phyloP scores from a whole-genome alignment of 1,140 invertebrate species.

The Muscidifurax raptorellus region DNA sequence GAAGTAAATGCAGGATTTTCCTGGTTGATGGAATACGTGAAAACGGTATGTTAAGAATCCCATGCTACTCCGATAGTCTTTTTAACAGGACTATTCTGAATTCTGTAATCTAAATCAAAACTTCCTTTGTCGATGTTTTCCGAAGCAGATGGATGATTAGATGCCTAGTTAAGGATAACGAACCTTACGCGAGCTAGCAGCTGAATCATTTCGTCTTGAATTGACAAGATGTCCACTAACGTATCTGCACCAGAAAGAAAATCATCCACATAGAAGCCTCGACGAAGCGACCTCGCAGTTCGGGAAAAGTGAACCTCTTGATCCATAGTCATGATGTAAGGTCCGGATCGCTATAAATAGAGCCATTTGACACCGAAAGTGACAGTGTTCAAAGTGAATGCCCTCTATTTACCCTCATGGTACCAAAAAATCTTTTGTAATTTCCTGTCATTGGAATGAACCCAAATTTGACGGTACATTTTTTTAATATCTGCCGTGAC shows the following conservation, averaged over 20 bases:
- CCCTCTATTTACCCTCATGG: background rate
- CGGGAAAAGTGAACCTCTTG: background rate
- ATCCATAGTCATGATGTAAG: background rate
- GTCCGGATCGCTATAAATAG: background rate
- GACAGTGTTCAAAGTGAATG: background rate
- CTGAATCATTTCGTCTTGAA: constrained; percentile 12
- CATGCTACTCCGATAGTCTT: background rate
- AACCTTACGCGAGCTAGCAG: background rate
- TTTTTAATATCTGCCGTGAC: background rate
- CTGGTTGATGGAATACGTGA: background rate
- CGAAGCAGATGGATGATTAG: constrained; percentile 7
- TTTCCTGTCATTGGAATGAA: background rate
- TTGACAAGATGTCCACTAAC: background rate
- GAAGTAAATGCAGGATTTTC: background rate
- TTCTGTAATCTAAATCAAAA: background rate
- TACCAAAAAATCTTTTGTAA: background rate
- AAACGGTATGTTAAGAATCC: background rate
- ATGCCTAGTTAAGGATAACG: background rate
- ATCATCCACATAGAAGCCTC: background rate
- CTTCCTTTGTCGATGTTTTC: background rate
- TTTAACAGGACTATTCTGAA: background rate
- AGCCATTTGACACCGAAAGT: background rate
- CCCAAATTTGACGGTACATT: too few species aligned
- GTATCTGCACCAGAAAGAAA: constrained; percentile 9
- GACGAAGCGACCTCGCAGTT: background rate